Conservation (phyloP, 1,140 invertebrate genomes). For the Helicoverpa zea region DNA sequence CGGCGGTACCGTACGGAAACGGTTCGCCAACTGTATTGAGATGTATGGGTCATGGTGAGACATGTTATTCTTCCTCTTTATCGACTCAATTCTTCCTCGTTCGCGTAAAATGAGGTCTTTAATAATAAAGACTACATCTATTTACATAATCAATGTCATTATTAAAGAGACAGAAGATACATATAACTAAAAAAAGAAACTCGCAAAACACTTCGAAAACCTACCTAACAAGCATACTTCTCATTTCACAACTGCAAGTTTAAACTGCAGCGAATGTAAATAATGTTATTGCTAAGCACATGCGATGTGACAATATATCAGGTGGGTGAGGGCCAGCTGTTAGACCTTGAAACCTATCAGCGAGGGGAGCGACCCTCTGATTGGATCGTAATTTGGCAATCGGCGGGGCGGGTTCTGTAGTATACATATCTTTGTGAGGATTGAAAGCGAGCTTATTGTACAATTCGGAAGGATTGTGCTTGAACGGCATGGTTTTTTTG, state of each 20-base stretch:
- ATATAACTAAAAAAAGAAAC: too few relatives aligned
- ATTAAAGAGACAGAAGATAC: too few relatives aligned
- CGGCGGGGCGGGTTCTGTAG: not conserved
- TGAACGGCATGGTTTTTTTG: too few relatives aligned
- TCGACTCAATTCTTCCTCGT: too few relatives aligned
- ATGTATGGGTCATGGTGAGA: not conserved
- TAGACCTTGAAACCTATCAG: conserved; percentile 50
- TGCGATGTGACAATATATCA: conserved; percentile 46
- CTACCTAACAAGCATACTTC: too few relatives aligned
- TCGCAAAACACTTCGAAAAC: too few relatives aligned
- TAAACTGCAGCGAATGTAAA: not conserved
- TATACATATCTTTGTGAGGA: not conserved
- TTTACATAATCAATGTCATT: too few relatives aligned
- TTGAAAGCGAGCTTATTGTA: not conserved
- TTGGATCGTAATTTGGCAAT: conserved; percentile 24
- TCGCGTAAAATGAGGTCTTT: too few relatives aligned
- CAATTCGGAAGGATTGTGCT: too few relatives aligned
- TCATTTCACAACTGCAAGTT: too few relatives aligned
- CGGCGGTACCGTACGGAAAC: not conserved
- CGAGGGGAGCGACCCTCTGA: conserved; percentile 56
- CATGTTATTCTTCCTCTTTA: too few relatives aligned
- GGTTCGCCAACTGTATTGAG: not conserved
- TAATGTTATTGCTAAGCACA: conserved; percentile 6
- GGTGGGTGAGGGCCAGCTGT: conserved; percentile 51
- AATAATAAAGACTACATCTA: too few relatives aligned